Evolutionary conservation across 1,140 invertebrate genomes (phyloP).

Genomic region (Drosophila ficusphila): DNA sequence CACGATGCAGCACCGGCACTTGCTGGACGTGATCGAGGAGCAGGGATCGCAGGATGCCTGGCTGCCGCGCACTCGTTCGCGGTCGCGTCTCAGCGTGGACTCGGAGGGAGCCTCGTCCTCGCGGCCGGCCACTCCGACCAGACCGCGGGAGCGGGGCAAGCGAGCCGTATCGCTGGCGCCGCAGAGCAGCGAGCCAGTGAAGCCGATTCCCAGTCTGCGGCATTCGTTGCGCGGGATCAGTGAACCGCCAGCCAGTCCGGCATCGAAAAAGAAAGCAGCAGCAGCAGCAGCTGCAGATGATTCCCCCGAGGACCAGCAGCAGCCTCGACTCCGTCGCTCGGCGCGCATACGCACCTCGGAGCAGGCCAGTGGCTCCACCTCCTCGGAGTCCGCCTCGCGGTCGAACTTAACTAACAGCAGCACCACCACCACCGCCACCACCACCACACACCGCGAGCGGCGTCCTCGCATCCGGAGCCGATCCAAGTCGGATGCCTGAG

Average conservation of each 20-base stretch:
- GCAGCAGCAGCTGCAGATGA: neutral
- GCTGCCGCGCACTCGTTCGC: constrained; percentile 50
- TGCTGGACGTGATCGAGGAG: constrained; percentile 67
- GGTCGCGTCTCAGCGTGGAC: constrained; percentile 30
- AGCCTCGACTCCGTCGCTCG: neutral
- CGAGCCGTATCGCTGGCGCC: no score
- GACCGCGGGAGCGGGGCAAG: neutral
- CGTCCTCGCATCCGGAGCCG: neutral
- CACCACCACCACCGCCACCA: neutral
- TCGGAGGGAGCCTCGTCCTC: constrained; percentile 7
- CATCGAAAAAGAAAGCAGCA: no score
- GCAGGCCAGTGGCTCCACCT: neutral
- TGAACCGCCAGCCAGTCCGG: neutral
- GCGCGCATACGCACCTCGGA: neutral
- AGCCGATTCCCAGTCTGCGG: neutral
- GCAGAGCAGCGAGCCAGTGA: no score
- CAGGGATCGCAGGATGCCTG: neutral
- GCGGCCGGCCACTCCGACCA: neutral
- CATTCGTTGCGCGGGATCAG: neutral
- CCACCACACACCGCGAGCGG: neutral
- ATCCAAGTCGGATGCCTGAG: neutral
- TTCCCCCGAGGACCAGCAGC: neutral
- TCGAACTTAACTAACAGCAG: no score
- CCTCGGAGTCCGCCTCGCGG: neutral
- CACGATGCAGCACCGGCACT: neutral